Evolutionary conservation across 2,888 invertebrate species (phyloP).

Genomic region (Drosophila demipolita): DNA sequence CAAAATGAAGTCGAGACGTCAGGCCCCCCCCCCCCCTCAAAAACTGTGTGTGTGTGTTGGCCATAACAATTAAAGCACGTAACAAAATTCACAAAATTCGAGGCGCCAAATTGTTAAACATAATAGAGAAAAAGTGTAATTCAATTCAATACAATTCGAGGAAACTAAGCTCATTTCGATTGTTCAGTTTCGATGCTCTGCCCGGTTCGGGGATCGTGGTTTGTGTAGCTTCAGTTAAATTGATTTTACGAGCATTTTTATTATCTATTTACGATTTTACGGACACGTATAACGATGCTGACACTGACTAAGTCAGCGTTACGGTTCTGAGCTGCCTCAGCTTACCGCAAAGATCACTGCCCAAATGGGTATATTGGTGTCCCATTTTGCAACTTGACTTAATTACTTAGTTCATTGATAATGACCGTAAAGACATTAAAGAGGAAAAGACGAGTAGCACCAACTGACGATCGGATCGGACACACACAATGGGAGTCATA

Average conservation of each 20-base stretch:
- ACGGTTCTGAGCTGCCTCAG: constrained; percentile 14
- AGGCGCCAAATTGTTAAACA: constrained; percentile 49
- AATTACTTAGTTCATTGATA: constrained; percentile 65
- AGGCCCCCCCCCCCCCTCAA: constrained; percentile 30
- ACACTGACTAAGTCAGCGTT: constrained; percentile 51
- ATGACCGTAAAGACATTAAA: constrained; percentile 44
- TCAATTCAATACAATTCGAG: constrained; percentile 7
- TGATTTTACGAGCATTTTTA: constrained; percentile 83
- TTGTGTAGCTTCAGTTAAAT: constrained; percentile 67
- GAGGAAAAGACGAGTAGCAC: constrained; percentile 47
- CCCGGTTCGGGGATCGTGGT: background rate
- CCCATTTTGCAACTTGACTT: constrained; percentile 30
- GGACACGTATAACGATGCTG: constrained; percentile 69
- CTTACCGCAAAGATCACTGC: constrained; percentile 44
- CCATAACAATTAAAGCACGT: constrained; percentile 57
- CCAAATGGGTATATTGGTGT: constrained; percentile 15
- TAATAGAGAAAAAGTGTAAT: constrained; percentile 15
- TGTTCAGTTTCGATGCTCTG: constrained; percentile 42
- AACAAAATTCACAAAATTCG: constrained; percentile 19
- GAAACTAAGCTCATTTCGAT: constrained; percentile 25
- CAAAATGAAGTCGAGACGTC: constrained; percentile 25
- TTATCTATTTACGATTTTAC: constrained; percentile 84
- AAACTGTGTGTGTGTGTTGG: constrained; percentile 26
- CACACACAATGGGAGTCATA: constrained; percentile 45
- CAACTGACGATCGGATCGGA: constrained; percentile 33